Conservation (phyloP, 2,797 vertebrate genomes). For the Cynodonichthys magdalenae region DNA sequence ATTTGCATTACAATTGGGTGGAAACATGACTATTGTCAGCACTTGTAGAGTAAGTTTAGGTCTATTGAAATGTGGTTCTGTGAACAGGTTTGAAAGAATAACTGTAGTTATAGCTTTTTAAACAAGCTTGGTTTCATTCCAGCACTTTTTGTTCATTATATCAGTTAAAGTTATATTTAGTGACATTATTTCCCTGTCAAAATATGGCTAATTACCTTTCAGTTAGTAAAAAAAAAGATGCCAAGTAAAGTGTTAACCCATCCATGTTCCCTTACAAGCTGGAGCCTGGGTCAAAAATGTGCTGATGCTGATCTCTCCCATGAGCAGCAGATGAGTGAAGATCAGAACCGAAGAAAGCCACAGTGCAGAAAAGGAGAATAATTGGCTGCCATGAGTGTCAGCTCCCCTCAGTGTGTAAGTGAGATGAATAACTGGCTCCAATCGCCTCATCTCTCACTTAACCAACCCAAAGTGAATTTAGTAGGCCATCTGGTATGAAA, state of each 20-base stretch:
- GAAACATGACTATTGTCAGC: too few species aligned
- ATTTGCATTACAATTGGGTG: too few species aligned
- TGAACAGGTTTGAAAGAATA: too few species aligned
- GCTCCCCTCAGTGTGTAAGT: slow-evolving; percentile 54
- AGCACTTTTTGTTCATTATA: background rate
- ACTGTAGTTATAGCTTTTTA: too few species aligned
- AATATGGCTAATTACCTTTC: background rate
- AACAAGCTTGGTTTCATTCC: too few species aligned
- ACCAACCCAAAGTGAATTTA: slow-evolving; percentile 8
- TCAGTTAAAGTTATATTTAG: background rate
- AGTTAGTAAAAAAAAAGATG: slow-evolving; percentile 8
- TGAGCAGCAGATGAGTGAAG: slow-evolving; percentile 31
- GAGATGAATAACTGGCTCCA: slow-evolving; percentile 41
- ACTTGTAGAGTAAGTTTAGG: too few species aligned
- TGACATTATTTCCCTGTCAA: background rate
- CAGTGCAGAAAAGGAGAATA: slow-evolving; percentile 47
- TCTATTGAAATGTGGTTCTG: too few species aligned
- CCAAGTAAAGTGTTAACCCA: slow-evolving; percentile 4
- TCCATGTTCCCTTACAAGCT: slow-evolving; percentile 6
- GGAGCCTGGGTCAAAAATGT: slow-evolving; percentile 32
- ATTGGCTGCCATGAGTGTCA: slow-evolving; percentile 64
- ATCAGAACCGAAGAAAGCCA: slow-evolving; percentile 49
- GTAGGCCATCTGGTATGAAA: slow-evolving; percentile 12
- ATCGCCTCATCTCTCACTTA: slow-evolving; percentile 39
- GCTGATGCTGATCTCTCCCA: slow-evolving; percentile 41